Conservation (phyloP, 2,797 vertebrate genomes). For the Sciurus carolinensis region DNA sequence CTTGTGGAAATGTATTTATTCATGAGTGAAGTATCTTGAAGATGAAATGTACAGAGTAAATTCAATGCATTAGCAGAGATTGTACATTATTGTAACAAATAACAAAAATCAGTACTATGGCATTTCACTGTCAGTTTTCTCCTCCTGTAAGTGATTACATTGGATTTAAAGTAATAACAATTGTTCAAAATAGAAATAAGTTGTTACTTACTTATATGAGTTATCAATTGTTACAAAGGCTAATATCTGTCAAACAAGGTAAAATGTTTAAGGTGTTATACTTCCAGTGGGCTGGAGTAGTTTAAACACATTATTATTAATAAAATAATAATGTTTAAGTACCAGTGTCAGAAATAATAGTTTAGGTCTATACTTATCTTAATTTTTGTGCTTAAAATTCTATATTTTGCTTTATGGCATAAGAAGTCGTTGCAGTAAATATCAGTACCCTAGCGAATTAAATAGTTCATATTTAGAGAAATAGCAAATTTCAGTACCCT, state of each 20-base stretch:
- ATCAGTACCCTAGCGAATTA: neutral
- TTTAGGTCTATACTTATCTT: constrained; percentile 16
- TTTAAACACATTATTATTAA: constrained; percentile 32
- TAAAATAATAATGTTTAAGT: constrained; percentile 19
- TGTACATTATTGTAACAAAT: constrained; percentile 15
- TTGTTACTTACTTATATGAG: neutral
- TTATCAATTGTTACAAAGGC: constrained; percentile 37
- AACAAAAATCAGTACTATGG: constrained; percentile 14
- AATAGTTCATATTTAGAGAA: constrained; percentile 2
- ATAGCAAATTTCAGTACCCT: neutral
- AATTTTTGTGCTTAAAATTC: constrained; percentile 10
- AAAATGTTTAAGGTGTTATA: constrained; percentile 9
- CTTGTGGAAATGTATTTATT: neutral
- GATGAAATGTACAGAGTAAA: constrained; percentile 19
- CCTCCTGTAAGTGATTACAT: neutral
- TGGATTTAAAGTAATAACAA: constrained; percentile 49
- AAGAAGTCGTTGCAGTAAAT: neutral
- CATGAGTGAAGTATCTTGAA: neutral
- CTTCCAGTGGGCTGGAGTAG: neutral
- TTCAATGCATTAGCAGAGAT: neutral
- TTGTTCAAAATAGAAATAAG: constrained; percentile 60
- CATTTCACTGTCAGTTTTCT: constrained; percentile 26
- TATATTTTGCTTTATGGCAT: neutral
- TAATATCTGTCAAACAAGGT: constrained; percentile 33
- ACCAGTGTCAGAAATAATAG: constrained; percentile 34